Percentiles rank a stretch among this genome's conserved stretches.
These are phyloP conservation scores for Calephelis nemesis DNA, from an alignment of 1,140 invertebrate genomes.

Conservation along the genomic window DNA sequence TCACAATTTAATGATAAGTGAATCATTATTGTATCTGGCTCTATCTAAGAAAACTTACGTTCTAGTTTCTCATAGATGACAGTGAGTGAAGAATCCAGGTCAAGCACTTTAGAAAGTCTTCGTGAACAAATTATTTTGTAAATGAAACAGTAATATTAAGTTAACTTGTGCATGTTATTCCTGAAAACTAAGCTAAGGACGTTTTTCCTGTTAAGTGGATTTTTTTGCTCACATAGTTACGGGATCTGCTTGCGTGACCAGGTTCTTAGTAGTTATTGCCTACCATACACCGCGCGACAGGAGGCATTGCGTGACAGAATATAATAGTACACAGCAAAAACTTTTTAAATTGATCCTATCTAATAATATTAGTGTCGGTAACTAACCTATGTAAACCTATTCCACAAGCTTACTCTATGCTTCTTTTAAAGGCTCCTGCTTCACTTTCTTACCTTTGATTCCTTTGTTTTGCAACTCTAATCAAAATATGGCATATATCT, in stretches of 20 bases:
- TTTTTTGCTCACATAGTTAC: neutral
- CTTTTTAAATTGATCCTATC: too few relatives aligned
- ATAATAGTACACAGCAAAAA: too few relatives aligned
- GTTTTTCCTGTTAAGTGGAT: neutral
- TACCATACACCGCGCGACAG: too few relatives aligned
- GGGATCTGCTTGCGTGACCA: neutral
- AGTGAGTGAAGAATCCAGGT: conserved; percentile 8
- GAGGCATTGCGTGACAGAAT: too few relatives aligned
- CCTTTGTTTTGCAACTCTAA: too few relatives aligned
- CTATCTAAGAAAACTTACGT: neutral
- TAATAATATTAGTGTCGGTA: too few relatives aligned
- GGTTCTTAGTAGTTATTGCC: neutral
- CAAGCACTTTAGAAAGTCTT: neutral
- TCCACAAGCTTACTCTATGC: too few relatives aligned
- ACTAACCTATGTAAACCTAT: too few relatives aligned
- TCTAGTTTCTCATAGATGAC: neutral
- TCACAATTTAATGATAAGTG: neutral
- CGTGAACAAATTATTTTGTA: neutral
- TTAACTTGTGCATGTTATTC: neutral
- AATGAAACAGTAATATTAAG: neutral
- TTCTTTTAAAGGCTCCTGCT: too few relatives aligned
- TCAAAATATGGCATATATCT: too few relatives aligned
- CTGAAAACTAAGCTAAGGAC: neutral
- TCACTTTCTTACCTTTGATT: too few relatives aligned
- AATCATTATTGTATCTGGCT: neutral